A percentile compares a stretch with the other conserved stretches of the same genome.
These are phyloP conservation scores for Physocephala rufipes DNA, from an alignment of 2,888 invertebrate species.

Conservation along the genomic window DNA sequence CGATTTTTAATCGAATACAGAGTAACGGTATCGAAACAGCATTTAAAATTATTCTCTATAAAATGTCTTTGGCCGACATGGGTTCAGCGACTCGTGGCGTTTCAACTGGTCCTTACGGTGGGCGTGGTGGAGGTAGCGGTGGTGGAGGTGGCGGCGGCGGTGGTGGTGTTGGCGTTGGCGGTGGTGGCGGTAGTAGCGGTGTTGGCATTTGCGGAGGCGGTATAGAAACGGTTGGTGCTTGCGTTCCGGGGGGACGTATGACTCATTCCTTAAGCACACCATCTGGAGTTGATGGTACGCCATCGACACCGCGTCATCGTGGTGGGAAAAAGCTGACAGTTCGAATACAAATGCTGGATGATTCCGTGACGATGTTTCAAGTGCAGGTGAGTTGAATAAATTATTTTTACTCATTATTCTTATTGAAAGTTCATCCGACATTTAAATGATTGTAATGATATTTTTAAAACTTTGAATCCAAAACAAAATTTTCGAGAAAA, in stretches of 20 bases:
- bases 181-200: slow-evolving; percentile 49
- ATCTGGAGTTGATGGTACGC: slow-evolving; percentile 77
- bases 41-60: slow-evolving; percentile 57
- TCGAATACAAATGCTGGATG: slow-evolving; percentile 89
- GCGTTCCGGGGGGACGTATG: slow-evolving; percentile 71
- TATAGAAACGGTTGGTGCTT: slow-evolving; percentile 49
- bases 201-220: slow-evolving; percentile 49
- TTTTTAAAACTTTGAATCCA: too few relatives aligned
- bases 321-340: slow-evolving; percentile 91
- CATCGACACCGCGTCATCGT: slow-evolving; percentile 80
- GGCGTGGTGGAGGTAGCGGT: slow-evolving; percentile 40
- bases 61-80: slow-evolving; percentile 65
- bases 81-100: slow-evolving; percentile 56
- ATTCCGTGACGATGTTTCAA: slow-evolving; percentile 89
- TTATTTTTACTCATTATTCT: neutral
- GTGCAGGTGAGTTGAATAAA: slow-evolving; percentile 77
- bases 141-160: slow-evolving; percentile 49
- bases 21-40: slow-evolving; percentile 27
- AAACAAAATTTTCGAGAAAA: too few relatives aligned
- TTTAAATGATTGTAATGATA: too few relatives aligned
- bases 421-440: neutral
- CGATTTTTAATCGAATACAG: slow-evolving; percentile 28
- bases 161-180: slow-evolving; percentile 45
- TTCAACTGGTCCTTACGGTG: slow-evolving; percentile 47
- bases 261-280: slow-evolving; percentile 87